Percentiles rank a stretch among this genome's conserved stretches.
These are phyloP conservation scores for Perdita meconis DNA, from an alignment of 2,888 invertebrate genomes.

Conservation along the genomic window DNA sequence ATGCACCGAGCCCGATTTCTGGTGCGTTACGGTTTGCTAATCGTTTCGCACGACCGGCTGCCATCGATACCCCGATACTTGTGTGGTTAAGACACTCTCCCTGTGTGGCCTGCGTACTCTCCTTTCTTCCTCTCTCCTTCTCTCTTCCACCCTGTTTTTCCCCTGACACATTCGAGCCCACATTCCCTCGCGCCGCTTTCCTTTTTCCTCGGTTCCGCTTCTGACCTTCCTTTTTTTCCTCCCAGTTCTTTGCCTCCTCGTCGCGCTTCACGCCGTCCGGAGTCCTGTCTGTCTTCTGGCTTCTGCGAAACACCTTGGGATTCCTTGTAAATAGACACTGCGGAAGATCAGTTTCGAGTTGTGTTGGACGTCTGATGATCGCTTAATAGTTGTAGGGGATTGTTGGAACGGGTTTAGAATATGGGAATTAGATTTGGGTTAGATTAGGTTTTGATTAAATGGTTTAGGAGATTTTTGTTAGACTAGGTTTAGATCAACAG, in stretches of 20 bases:
- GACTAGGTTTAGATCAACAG: too few species aligned
- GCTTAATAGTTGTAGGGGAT: constrained; percentile 15
- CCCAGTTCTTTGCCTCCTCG: constrained; percentile 10
- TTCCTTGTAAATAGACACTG: constrained; percentile 28
- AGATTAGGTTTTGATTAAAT: too few species aligned
- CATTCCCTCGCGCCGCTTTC: constrained; percentile 47
- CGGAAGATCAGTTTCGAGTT: constrained; percentile 3
- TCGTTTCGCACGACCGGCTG: constrained; percentile 78
- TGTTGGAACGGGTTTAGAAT: too few species aligned
- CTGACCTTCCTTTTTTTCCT: constrained; percentile 1
- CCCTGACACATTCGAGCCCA: constrained; percentile 10
- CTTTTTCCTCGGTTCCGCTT: constrained; percentile 45
- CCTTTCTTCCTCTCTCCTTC: constrained; percentile 17
- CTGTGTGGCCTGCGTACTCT: constrained; percentile 41
- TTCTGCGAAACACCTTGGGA: constrained; percentile 20
- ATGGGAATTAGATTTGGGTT: too few species aligned
- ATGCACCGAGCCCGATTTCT: constrained; percentile 69
- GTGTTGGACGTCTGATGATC: constrained; percentile 2
- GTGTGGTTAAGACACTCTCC: constrained; percentile 46
- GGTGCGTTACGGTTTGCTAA: constrained; percentile 77
- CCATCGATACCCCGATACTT: constrained; percentile 57
- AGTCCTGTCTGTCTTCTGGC: constrained; percentile 18
- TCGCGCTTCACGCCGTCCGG: constrained; percentile 20
- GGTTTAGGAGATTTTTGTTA: too few species aligned
- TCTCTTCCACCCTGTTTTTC: constrained; percentile 30